Evolutionary conservation across 1,140 invertebrate species (phyloP), one percentile per base, ranked within the genome.

Genomic region (Trinorchestia longiramus): DNA sequence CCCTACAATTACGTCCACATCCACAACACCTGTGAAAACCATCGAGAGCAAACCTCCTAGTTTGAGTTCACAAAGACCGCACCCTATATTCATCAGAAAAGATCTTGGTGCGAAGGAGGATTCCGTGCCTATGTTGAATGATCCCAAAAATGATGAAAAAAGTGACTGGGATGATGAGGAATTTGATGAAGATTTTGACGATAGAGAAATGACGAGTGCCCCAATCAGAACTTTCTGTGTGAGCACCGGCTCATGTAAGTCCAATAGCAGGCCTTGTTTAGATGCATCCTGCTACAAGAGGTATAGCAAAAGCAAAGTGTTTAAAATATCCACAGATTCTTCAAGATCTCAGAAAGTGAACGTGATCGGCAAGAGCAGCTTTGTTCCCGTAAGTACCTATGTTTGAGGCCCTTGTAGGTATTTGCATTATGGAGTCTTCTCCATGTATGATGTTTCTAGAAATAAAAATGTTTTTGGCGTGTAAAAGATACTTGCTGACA

Each of bases 221-320:
- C 92, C 92, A n/a, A 94, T 94, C 40, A 94, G 92, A 94, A 94
- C 92, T 44, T 94, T 94, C 40, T 94, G 92, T 94, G 92, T 94
- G 19, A 94, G 92, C 92, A 94, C 92, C 1, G 92, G 92, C 43
- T 94, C 92, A 23, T 94, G 92, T 40, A 94, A 94, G 40, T 44
- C 92, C 43, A 94, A 45, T 94, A 94, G 92, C 44, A 8, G 92
- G 40, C 92, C 92, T 42, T 94, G 92, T 44, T 44, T 94, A 43
- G 92, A 94, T 40, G 92, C 92, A 11, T 42, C 92, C 40, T 94
- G 92, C 44, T 94, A 94, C 92, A 94, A 94, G 43, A 94, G 43
- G 44, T 94, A 94, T 43, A 94, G 47, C 92, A 94, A 47, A 94
- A 40, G 28, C 92, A 94, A 94, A 94, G 36, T 94, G 40, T 47